Conservation (phyloP, 2,797 vertebrate genomes). For the Chelidonichthys spinosus region DNA sequence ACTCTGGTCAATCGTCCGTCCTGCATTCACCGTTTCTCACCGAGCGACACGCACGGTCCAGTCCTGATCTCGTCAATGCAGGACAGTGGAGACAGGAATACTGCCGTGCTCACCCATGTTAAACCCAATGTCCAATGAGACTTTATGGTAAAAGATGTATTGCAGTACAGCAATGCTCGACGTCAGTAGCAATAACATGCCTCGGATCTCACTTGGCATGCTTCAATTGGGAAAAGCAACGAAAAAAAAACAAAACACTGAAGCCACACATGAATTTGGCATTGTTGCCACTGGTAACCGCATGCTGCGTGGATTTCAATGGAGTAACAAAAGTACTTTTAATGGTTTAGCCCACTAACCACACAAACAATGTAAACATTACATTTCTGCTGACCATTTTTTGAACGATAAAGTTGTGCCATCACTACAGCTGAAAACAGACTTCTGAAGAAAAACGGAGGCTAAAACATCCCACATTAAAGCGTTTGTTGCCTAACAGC, state of each 20-base stretch:
- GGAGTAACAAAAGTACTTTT: slow-evolving; percentile 4
- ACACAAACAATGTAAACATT: slow-evolving; percentile 53
- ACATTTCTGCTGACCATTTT: slow-evolving; percentile 79
- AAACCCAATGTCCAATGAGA: slow-evolving; percentile 9
- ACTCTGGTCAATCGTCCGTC: neutral
- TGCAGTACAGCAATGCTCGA: slow-evolving; percentile 27
- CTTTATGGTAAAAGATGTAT: slow-evolving; percentile 21
- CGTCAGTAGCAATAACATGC: slow-evolving; percentile 30
- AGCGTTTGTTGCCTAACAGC: slow-evolving; percentile 64
- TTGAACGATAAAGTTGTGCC: slow-evolving; percentile 37
- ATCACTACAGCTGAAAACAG: slow-evolving; percentile 47
- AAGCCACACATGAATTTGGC: slow-evolving; percentile 27
- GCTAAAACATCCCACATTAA: slow-evolving; percentile 63
- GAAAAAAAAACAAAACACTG: slow-evolving; percentile 34
- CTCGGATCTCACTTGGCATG: slow-evolving; percentile 36
- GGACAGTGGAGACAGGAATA: neutral
- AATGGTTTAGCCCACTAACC: slow-evolving; percentile 43
- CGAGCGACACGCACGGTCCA: neutral
- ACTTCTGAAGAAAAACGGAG: slow-evolving; percentile 4
- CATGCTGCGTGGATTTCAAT: slow-evolving; percentile 33
- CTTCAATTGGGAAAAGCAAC: slow-evolving; percentile 37
- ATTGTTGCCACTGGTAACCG: neutral
- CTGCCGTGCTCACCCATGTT: neutral
- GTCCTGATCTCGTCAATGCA: slow-evolving; percentile 18
- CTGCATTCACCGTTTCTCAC: neutral